Evolutionary conservation across 2,888 invertebrate genomes (phyloP), one percentile per base, ranked within the genome.

Genomic region (Pheosia gnoma): DNA sequence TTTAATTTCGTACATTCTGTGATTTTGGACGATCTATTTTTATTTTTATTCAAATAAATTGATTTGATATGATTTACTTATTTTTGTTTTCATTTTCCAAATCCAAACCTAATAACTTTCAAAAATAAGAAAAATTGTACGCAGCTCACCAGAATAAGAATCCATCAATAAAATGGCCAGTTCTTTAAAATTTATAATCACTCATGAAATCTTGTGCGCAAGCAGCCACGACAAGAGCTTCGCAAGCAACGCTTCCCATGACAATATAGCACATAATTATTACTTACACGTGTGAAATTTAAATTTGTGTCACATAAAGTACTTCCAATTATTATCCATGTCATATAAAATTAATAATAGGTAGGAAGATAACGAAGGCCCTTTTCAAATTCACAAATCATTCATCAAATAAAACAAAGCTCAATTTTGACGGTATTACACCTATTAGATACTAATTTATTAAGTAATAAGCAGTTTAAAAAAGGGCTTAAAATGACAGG

Each of bases 1-100:
- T 75, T 72, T 72, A 61, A 61, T 76, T 74, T 68, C 59, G 62
- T 75, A 71, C 70, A 71, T 74, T 78, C 68, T 68, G 45, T 25
- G 25, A 25, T 25, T 25, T 25, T 25, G 25, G 25, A 58, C 58
- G 65, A 66, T 59, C 58, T 72, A 71, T 60, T 75, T 66, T 75
- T 76, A 64, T 70, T 80, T 76, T 79, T 51, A 70, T 72, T 71
- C 64, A 68, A 83, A 82, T 81, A 83, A 81, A 81, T 77, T 78
- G 63, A 75, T 77, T 77, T 69, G 59, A 63, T 72, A 63, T 51
- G 45, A 69, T 75, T 65, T 67, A 70, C 79, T 75, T 76, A 68
- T 69, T 73, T 80, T 76, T 73, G 65, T 75, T 80, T 70, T 62
- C 65, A 72, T 72, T 68, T 67, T 66, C 71, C 70, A 68, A 72